Base-by-base conservation (phyloP, 2,888 invertebrate species). In the Lochmaea crataegi region DNA sequence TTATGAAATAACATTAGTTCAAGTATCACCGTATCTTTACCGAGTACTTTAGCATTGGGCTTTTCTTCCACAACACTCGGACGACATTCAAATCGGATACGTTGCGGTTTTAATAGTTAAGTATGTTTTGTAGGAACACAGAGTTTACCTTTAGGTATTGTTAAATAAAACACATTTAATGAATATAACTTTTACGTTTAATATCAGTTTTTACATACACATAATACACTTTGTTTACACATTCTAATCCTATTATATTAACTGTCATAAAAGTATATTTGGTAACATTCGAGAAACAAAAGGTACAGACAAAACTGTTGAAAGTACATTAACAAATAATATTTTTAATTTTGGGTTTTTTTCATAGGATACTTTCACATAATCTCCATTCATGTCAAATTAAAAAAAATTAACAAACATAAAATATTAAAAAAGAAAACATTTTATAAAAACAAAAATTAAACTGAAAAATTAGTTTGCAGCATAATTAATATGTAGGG, bases 341-440 rank as follows among this genome's bases (percentile, higher is more conserved):
- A 32, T 53, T 18, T 18, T 9, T 53, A 53, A 9, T 9, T 53
- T 9, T 9, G 18, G 2, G 6, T 16, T 51, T 51, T n/a, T 51
- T 16, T 51, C 7, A 14, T 51, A 51, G 14, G 2, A 51, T 7
- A 51, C 51, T 14, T 45, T 45, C 51, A 51, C 51, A 51, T 51
- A 51, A 51, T 51, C 51, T 51, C n/a, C n/a, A 51, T 51, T 14
- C 16, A 51, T n/a, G 2, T 51, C 51, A 51, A 51, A 51, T 51
- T 48, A n/a, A 53, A 53, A 53, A 63, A 63, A 63, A 9, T 42
- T 26, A 63, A 63, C 61, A 63, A 63, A 63, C 6, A 63, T 63
- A 63, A 42, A 63, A 41, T 16, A 51, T 65, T 22, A 5, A 65
- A 65, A 51, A 18, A 4, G n/a, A 65, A 65, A 51, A 65, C 65